Percentiles rank a stretch among this genome's conserved stretches.
These are phyloP conservation scores for Tenodera sinensis DNA, from an alignment of 2,888 invertebrate genomes.

Conservation along the genomic window DNA sequence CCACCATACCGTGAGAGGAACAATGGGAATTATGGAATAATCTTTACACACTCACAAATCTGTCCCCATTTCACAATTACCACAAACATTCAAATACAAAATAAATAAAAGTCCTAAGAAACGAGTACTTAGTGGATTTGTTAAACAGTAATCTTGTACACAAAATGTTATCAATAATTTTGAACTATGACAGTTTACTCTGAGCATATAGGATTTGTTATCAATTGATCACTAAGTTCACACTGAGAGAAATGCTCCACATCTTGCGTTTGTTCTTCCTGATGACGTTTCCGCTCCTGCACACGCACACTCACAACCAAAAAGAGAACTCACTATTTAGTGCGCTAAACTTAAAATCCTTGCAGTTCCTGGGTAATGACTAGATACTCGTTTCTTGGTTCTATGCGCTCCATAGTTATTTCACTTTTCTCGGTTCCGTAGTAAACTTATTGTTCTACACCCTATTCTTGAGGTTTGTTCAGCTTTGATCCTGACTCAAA, in stretches of 20 bases:
- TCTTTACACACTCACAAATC: neutral
- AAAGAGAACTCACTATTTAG: neutral
- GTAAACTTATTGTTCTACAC: neutral
- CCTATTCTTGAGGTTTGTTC: constrained; percentile 36
- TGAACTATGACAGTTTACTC: neutral
- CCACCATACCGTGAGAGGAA: neutral
- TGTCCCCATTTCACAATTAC: neutral
- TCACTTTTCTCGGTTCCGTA: neutral
- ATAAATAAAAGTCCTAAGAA: neutral
- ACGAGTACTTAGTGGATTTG: neutral
- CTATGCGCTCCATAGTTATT: neutral
- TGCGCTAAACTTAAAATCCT: neutral
- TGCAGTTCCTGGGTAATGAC: neutral
- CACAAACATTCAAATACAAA: neutral
- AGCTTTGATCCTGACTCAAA: constrained; percentile 55
- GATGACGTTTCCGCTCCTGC: neutral
- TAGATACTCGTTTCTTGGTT: neutral
- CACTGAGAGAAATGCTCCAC: neutral
- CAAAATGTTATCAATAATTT: neutral
- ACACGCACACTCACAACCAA: neutral
- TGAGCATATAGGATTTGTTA: neutral
- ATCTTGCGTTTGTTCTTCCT: neutral
- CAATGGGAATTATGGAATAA: neutral
- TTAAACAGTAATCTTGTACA: neutral
- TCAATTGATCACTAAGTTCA: neutral